A percentile compares a stretch with the other conserved stretches of the same genome.
Evolutionary conservation across 2,888 invertebrate genomes (phyloP).

Genomic region (Pseudanteris insignis): DNA sequence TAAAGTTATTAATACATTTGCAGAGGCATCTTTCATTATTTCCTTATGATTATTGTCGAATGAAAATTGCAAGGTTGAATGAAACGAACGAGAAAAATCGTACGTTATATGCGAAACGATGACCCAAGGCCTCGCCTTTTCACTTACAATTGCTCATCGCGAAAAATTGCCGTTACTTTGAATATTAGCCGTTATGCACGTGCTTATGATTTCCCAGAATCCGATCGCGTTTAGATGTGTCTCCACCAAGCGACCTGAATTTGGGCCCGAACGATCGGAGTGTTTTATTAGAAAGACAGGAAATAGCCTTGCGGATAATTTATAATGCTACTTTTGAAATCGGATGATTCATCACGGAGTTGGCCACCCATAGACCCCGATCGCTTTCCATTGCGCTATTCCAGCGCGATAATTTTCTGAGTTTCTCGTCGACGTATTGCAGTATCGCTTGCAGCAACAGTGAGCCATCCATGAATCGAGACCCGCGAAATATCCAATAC

Average conservation of each 20-base stretch:
- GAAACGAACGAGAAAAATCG: background rate
- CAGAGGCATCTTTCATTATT: background rate
- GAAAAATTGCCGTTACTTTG: conserved; percentile 6
- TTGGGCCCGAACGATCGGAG: no score
- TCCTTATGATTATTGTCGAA: background rate
- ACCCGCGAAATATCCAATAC: background rate
- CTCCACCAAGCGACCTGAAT: background rate
- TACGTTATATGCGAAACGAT: background rate
- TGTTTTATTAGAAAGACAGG: no score
- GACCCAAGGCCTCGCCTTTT: background rate
- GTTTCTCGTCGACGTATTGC: no score
- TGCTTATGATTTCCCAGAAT: conserved; percentile 3
- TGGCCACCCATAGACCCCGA: no score
- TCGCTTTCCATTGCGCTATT: background rate
- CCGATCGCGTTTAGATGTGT: background rate
- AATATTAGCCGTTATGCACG: conserved; percentile 1
- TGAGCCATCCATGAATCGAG: background rate
- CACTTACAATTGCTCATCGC: conserved; percentile 3
- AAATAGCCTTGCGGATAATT: background rate
- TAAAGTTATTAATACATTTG: no score
- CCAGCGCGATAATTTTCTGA: background rate
- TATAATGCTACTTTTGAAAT: background rate
- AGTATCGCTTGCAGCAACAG: no score
- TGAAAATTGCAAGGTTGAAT: background rate
- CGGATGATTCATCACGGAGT: no score